Evolutionary conservation across 2,797 vertebrate genomes (phyloP), one percentile per base, ranked within the genome.

Genomic region (Paratrypauchen microcephalus): DNA sequence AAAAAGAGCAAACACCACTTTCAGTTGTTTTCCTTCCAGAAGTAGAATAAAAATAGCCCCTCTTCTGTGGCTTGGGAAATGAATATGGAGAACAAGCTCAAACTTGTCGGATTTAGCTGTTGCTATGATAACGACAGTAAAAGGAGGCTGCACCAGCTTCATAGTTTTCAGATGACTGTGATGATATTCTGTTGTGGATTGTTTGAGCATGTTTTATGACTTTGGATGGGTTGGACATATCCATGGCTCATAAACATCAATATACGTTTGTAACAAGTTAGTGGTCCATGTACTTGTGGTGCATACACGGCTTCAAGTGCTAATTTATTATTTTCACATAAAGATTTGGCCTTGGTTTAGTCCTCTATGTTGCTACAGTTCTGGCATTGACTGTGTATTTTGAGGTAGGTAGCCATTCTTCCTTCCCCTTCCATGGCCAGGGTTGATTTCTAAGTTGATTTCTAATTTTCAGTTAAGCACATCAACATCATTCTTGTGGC

Each of bases 31-130:
- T 26, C 8, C 24, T 48, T 36, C 8, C 23, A 48, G 23, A 26
- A 48, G 47, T 18, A 24, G 61, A 64, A 48, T 41, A 24, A 26
- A 64, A 64, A 64, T 64, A 26, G 62, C 62, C 11, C 12, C 13
- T 47, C 32, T 48, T 64, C 24, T 64, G 23, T 64, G 62, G 16
- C 23, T 48, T 45, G 23, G 41, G 62, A 48, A 47, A 26, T 12
- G 2, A 52, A 60, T 60, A 60, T 36, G 58, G 47, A 48, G 0
- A 63, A 24, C 56, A 55, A 54, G 28, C 18, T 8, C 41, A 45
- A 68, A 68, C 45, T 50, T 72, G 59, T 24, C 65, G 47, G 19
- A 30, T 11, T 50, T 21, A 57, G 54, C 11, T 45, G 69, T 30
- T 24, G 12, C 39, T 52, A 30, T 52, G 21, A 63, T 26, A 28